Percentiles rank a stretch among this genome's conserved stretches.
Evolutionary conservation across 2,888 invertebrate genomes (phyloP).

Genomic region (Tholera decimalis): DNA sequence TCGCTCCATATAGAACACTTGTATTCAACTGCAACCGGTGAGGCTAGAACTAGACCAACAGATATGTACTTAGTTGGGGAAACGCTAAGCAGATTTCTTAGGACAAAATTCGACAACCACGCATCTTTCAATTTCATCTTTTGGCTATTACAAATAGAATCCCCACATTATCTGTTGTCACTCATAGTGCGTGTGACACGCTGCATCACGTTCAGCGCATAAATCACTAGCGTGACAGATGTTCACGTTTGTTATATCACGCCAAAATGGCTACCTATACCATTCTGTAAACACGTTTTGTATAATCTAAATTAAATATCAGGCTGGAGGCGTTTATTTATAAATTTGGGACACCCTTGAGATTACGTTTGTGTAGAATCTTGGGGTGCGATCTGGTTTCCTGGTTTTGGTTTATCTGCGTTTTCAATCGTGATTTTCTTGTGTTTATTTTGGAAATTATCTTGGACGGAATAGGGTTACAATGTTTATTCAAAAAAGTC

Average conservation of each 20-base stretch:
- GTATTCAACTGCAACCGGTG: no score
- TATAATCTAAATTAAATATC: constrained; percentile 53
- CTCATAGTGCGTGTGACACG: constrained; percentile 36
- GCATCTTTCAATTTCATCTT: no score
- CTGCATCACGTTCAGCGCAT: constrained; percentile 38
- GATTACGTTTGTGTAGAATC: constrained; percentile 21
- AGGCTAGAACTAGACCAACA: no score
- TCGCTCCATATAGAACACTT: no score
- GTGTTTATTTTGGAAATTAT: constrained; percentile 7
- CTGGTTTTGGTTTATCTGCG: constrained; percentile 6
- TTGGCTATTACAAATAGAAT: constrained; percentile 21
- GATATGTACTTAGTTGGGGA: no score
- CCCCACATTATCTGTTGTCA: constrained; percentile 37
- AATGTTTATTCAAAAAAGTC: background rate
- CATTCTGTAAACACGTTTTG: constrained; percentile 26
- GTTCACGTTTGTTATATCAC: constrained; percentile 44
- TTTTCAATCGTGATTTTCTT: constrained; percentile 22
- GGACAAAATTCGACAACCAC: no score
- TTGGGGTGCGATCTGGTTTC: constrained; percentile 24
- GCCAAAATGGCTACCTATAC: constrained; percentile 22
- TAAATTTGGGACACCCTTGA: constrained; percentile 16
- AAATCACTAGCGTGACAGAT: constrained; percentile 44
- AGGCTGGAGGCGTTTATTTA: constrained; percentile 33
- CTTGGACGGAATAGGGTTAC: constrained; percentile 9
- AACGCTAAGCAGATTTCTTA: no score